phyloP scores from a whole-genome alignment of 1,140 invertebrate species.

The Cotesia chilonis region DNA sequence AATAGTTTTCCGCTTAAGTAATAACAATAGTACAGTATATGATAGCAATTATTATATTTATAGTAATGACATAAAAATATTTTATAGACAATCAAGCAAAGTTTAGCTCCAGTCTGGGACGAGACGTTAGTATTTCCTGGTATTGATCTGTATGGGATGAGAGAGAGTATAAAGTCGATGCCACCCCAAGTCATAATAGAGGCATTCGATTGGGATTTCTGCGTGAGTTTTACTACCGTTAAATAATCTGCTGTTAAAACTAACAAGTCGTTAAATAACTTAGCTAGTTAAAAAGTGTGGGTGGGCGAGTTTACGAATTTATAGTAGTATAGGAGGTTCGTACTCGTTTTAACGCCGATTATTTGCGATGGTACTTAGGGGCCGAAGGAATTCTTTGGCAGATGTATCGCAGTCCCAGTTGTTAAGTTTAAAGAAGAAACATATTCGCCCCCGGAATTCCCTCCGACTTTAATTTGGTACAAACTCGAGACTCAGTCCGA shows the following conservation, averaged over 20 bases:
- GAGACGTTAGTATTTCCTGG: conserved; percentile 67
- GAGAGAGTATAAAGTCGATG: conserved; percentile 60
- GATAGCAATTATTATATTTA: conserved; percentile 1
- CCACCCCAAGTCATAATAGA: conserved; percentile 65
- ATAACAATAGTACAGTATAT: neutral
- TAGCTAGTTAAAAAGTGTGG: too few species aligned
- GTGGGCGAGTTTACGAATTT: too few species aligned
- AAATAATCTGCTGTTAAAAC: conserved; percentile 13
- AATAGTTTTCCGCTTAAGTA: conserved; percentile 33
- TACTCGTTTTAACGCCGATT: neutral
- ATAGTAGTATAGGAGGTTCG: neutral
- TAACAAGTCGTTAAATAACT: conserved; percentile 10
- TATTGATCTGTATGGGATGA: conserved; percentile 63
- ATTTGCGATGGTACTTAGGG: conserved; percentile 53
- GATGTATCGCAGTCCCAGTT: conserved; percentile 62
- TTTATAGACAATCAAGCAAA: conserved; percentile 57
- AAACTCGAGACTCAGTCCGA: conserved; percentile 62
- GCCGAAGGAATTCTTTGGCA: conserved; percentile 67
- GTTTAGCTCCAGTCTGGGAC: conserved; percentile 71
- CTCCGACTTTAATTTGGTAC: conserved; percentile 68
- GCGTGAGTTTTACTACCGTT: conserved; percentile 47
- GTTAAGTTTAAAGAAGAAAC: conserved; percentile 64
- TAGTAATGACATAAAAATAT: conserved; percentile 14
- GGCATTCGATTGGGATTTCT: conserved; percentile 58
- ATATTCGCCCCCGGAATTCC: conserved; percentile 62